Evolutionary conservation across 2,888 invertebrate genomes (phyloP).

Genomic region (Nomada fabriciana): DNA sequence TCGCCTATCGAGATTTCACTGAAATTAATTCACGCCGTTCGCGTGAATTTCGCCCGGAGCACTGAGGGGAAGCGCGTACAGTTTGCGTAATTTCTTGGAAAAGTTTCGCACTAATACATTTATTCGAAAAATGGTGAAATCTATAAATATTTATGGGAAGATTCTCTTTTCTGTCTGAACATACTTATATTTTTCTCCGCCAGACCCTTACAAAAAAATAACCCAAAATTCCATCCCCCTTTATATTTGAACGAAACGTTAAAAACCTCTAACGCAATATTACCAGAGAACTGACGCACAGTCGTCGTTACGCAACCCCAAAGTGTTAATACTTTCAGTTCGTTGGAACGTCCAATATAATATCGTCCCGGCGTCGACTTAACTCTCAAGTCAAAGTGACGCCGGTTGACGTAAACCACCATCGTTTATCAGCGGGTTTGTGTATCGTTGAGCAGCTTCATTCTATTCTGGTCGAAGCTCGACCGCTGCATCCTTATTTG

Average conservation of each 20-base stretch:
- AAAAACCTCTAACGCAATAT: constrained; percentile 12
- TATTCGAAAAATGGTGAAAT: too few species aligned
- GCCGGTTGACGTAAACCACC: not conserved
- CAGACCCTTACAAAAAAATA: not conserved
- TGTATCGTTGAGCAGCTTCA: not conserved
- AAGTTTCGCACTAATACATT: not conserved
- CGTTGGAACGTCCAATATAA: not conserved
- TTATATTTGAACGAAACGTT: not conserved
- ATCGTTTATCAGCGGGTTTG: not conserved
- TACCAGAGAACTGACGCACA: not conserved
- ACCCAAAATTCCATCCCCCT: not conserved
- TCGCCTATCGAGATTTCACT: constrained; percentile 17
- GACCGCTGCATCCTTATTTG: too few species aligned
- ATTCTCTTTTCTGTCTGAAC: too few species aligned
- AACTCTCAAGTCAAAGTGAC: constrained; percentile 9
- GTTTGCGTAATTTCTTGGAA: constrained; percentile 30
- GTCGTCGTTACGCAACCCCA: constrained; percentile 10
- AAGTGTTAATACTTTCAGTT: constrained; percentile 1
- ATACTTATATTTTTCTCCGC: too few species aligned
- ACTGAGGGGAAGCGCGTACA: not conserved
- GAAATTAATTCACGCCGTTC: constrained; percentile 9
- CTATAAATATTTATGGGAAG: too few species aligned
- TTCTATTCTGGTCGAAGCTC: not conserved
- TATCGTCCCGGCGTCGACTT: constrained; percentile 2
- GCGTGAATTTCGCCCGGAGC: constrained; percentile 4